Percentiles rank a stretch among this genome's conserved stretches.
Evolutionary conservation across 1,140 invertebrate genomes (phyloP).

Genomic region (Nebria ingens): DNA sequence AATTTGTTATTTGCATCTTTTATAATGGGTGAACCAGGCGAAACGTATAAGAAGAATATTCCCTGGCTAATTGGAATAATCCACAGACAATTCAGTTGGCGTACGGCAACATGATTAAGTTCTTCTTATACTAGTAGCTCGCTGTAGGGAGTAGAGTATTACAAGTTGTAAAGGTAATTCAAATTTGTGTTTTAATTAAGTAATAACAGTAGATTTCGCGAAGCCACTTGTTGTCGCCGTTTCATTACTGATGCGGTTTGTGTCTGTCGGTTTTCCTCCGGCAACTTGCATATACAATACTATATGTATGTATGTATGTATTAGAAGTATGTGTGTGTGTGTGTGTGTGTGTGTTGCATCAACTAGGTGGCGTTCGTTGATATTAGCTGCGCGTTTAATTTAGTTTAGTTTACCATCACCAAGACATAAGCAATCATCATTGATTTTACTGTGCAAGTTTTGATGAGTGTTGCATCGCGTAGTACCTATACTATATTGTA

Average conservation of each 20-base stretch:
- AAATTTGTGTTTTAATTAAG: slow-evolving; percentile 30
- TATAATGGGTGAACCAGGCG: too few species aligned
- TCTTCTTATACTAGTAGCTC: background rate
- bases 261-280: background rate
- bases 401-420: too few species aligned
- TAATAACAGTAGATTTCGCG: slow-evolving; percentile 22
- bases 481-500: background rate
- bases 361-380: too few species aligned
- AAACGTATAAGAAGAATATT: too few species aligned
- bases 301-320: too few species aligned
- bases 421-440: too few species aligned
- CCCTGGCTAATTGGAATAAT: slow-evolving; percentile 34
- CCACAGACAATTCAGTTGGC: slow-evolving; percentile 32
- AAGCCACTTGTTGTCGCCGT: slow-evolving; percentile 19
- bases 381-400: too few species aligned
- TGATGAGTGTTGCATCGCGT: background rate
- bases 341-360: too few species aligned
- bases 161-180: slow-evolving; percentile 28
- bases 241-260: slow-evolving; percentile 9
- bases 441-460: too few species aligned
- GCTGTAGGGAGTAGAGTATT: background rate
- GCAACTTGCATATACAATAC: background rate
- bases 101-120: slow-evolving; percentile 20
- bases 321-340: too few species aligned
- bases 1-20: too few species aligned